Conservation (phyloP, 2,797 vertebrate species). For the Sebastes miniatus region DNA sequence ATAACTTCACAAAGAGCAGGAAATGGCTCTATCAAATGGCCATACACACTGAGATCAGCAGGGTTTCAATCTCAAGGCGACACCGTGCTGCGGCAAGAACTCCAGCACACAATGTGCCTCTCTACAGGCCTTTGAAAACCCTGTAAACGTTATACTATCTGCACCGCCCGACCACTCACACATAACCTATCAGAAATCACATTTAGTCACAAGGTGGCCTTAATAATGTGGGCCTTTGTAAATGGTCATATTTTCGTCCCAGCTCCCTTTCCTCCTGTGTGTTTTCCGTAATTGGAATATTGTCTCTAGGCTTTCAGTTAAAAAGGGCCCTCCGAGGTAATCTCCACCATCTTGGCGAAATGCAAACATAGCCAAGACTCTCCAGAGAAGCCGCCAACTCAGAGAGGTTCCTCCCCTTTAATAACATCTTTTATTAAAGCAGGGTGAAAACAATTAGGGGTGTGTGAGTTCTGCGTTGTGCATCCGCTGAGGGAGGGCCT, state of each 20-base stretch:
- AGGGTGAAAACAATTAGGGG: slow-evolving; percentile 77
- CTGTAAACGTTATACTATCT: slow-evolving; percentile 49
- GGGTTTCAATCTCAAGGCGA: slow-evolving; percentile 39
- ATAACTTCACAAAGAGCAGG: slow-evolving; percentile 33
- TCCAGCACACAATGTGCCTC: slow-evolving; percentile 42
- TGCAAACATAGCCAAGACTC: slow-evolving; percentile 63
- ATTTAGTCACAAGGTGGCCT: slow-evolving; percentile 53
- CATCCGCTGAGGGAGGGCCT: slow-evolving; percentile 53
- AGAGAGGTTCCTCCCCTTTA: slow-evolving; percentile 64
- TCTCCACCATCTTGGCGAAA: slow-evolving; percentile 73
- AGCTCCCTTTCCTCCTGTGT: slow-evolving; percentile 36
- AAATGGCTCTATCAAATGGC: slow-evolving; percentile 50
- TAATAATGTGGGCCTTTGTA: slow-evolving; percentile 58
- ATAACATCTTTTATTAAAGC: slow-evolving; percentile 76
- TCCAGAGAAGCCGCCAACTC: slow-evolving; percentile 51
- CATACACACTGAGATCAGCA: slow-evolving; percentile 35
- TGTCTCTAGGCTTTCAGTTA: slow-evolving; percentile 58
- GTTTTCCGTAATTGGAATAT: slow-evolving; percentile 69
- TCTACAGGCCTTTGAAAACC: slow-evolving; percentile 20
- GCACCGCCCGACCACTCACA: slow-evolving; percentile 29
- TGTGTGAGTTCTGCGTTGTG: slow-evolving; percentile 51
- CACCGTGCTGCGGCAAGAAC: slow-evolving; percentile 40
- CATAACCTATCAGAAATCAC: slow-evolving; percentile 39
- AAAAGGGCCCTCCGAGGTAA: slow-evolving; percentile 60
- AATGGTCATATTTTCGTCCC: slow-evolving; percentile 41